Evolutionary conservation across 2,113 vertebrate species (phyloP).

Genomic region (Leuciscus idus): DNA sequence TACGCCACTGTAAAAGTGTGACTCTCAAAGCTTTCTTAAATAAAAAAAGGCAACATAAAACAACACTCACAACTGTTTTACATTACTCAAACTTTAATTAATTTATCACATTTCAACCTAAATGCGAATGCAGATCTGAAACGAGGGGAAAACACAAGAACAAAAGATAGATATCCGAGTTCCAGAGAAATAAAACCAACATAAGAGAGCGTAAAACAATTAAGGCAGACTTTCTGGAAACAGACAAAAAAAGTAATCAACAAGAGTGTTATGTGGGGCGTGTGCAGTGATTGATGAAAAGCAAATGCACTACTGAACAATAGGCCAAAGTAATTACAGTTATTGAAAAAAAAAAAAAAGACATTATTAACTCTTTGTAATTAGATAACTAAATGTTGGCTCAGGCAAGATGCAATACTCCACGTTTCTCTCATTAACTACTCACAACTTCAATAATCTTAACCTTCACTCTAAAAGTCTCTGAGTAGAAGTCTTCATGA

Average conservation of each 20-base stretch:
- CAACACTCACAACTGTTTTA: neutral
- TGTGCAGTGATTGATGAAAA: neutral
- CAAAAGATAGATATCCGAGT: neutral
- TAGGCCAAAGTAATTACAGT: neutral
- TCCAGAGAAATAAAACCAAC: conserved; percentile 38
- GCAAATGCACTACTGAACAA: conserved; percentile 14
- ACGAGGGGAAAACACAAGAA: conserved; percentile 9
- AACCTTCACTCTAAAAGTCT: conserved; percentile 9
- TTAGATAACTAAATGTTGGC: conserved; percentile 8
- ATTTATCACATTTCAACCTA: conserved; percentile 50
- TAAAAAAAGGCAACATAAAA: neutral
- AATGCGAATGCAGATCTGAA: conserved; percentile 33
- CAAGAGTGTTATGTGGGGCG: neutral
- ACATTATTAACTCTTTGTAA: neutral
- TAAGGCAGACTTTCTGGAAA: conserved; percentile 47
- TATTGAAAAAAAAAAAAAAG: neutral
- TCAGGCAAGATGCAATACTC: neutral
- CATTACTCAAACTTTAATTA: conserved; percentile 41
- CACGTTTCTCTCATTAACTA: conserved; percentile 1
- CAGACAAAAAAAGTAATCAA: neutral
- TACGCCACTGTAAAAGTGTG: neutral
- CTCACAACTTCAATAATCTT: neutral
- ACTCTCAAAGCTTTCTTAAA: neutral
- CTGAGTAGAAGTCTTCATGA: neutral
- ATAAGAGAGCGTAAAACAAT: conserved; percentile 29